These are phyloP conservation scores for Natrix natrix DNA, from an alignment of 2,797 vertebrate species.

Conservation along the genomic window DNA sequence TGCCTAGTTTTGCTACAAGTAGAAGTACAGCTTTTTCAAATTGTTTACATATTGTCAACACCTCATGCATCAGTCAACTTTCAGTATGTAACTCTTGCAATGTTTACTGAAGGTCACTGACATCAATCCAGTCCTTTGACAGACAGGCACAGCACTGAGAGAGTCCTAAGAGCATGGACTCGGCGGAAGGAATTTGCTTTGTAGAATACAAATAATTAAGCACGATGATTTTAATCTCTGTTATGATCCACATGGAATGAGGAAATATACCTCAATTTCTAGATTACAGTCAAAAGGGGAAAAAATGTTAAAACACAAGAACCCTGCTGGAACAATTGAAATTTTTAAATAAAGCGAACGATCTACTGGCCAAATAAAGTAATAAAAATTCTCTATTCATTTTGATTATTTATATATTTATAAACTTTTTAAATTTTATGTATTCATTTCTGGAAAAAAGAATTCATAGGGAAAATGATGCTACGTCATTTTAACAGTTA, in stretches of 20 bases:
- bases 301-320: background rate
- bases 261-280: background rate
- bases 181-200: background rate
- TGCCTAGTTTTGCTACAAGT: background rate
- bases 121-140: background rate
- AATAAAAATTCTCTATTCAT: background rate
- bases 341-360: background rate
- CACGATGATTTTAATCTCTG: background rate
- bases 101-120: conserved; percentile 3
- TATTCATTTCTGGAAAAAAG: background rate
- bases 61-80: background rate
- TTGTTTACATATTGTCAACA: background rate
- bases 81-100: background rate
- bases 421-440: background rate
- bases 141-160: background rate
- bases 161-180: background rate
- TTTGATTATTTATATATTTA: background rate
- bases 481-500: background rate
- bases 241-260: background rate
- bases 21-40: background rate
- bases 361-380: background rate
- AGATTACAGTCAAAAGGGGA: background rate
- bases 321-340: background rate
- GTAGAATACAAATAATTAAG: background rate
- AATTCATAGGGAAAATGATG: background rate